phyloP scores from a whole-genome alignment of 1,140 invertebrate genomes.

The Drosophila neocordata region DNA sequence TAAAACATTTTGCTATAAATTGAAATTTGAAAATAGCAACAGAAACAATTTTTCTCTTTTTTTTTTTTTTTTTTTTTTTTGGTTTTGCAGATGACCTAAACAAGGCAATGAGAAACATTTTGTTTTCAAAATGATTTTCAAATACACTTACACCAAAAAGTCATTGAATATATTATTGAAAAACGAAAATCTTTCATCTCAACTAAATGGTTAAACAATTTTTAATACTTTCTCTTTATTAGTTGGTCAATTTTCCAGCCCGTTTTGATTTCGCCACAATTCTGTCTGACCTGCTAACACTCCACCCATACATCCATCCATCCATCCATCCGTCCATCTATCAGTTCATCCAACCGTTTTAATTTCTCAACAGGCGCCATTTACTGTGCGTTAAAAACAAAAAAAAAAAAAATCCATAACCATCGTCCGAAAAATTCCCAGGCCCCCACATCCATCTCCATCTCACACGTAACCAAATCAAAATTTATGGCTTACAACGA shows the following conservation, averaged over 20 bases:
- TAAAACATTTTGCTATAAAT: constrained; percentile 74
- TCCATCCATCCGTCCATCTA: not conserved
- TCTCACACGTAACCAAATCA: constrained; percentile 37
- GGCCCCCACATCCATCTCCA: constrained; percentile 48
- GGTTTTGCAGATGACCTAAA: constrained; percentile 52
- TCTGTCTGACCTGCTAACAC: constrained; percentile 43
- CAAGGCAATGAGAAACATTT: constrained; percentile 18
- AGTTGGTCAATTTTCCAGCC: constrained; percentile 33
- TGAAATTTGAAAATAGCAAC: constrained; percentile 65
- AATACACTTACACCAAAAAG: constrained; percentile 7
- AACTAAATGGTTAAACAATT: not conserved
- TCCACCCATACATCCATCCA: not conserved
- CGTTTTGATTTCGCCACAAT: constrained; percentile 72
- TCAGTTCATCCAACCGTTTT: constrained; percentile 34
- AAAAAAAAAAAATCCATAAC: constrained; percentile 3
- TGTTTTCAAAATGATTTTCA: not conserved
- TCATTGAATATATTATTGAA: not conserved
- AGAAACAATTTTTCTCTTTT: not conserved
- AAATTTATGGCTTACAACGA: constrained; percentile 80
- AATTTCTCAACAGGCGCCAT: constrained; percentile 77
- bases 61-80: constrained; percentile 25
- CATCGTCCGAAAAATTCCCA: constrained; percentile 59
- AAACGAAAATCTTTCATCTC: not conserved
- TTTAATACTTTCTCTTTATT: constrained; percentile 9
- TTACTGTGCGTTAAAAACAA: constrained; percentile 48